Evolutionary conservation across 2,113 vertebrate species (phyloP).

Genomic region (Haemorhous mexicanus): DNA sequence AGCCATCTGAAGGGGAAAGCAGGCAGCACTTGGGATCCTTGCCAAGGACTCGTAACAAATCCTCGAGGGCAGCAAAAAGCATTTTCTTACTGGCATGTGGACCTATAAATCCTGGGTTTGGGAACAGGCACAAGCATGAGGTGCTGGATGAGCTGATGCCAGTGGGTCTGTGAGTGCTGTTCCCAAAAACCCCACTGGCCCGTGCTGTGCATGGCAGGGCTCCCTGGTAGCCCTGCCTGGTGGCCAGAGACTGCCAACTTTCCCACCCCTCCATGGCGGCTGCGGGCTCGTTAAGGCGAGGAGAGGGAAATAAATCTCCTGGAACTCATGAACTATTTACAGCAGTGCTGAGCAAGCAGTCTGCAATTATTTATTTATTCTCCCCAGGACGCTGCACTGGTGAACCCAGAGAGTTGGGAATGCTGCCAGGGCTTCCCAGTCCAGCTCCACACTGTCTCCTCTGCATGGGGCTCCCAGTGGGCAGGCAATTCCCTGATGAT

Average conservation of each 20-base stretch:
- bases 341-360: slow-evolving; percentile 9
- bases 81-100: neutral
- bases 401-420: neutral
- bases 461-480: neutral
- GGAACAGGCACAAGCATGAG: rapidly evolving
- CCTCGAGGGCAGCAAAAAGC: neutral
- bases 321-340: slow-evolving; percentile 32
- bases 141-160: neutral
- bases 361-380: slow-evolving; percentile 22
- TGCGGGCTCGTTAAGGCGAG: neutral
- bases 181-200: neutral
- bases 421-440: neutral
- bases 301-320: slow-evolving; percentile 3
- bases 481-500: neutral
- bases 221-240: neutral
- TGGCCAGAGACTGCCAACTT: neutral
- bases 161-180: neutral
- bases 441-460: rapidly evolving
- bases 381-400: neutral
- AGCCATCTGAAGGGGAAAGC: neutral
- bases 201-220: neutral
- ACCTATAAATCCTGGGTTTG: rapidly evolving
- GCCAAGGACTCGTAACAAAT: neutral
- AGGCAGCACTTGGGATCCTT: neutral
- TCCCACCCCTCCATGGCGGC: neutral